Percentiles rank a stretch among this genome's conserved stretches.
These are phyloP conservation scores for Sphecodes monilicornis DNA, from an alignment of 2,888 invertebrate species.

Conservation along the genomic window DNA sequence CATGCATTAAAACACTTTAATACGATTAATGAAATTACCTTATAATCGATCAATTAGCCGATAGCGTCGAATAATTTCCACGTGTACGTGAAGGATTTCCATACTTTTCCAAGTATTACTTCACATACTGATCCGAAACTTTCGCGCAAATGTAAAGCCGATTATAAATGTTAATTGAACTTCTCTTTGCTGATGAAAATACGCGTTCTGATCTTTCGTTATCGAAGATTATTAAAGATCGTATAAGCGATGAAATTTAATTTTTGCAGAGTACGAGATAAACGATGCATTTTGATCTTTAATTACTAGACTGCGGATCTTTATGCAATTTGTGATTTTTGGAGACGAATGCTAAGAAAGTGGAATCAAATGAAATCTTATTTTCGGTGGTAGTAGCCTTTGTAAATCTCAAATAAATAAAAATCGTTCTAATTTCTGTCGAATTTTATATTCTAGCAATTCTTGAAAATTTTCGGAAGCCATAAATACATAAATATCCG, in stretches of 20 bases:
- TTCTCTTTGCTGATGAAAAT: not conserved
- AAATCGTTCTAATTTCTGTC: no score
- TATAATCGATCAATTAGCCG: slow-evolving; percentile 6
- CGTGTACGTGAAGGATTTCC: not conserved
- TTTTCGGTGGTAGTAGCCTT: no score
- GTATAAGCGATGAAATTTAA: not conserved
- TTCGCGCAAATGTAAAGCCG: not conserved
- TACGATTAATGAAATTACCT: not conserved
- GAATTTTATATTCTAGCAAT: no score
- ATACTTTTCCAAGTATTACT: not conserved
- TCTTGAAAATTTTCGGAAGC: no score
- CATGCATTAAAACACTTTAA: not conserved
- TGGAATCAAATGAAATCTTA: no score
- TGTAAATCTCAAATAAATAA: no score
- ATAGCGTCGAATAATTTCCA: not conserved
- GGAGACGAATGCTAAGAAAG: no score
- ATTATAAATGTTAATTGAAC: not conserved
- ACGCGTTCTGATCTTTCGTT: not conserved
- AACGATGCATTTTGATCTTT: no score
- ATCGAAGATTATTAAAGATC: not conserved
- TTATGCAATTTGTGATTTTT: no score
- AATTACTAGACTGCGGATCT: no score
- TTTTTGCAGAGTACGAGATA: no score
- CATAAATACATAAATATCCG: no score
- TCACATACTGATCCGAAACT: not conserved